Conservation (phyloP, 2,888 invertebrate species). For the Erebia aethiops region DNA sequence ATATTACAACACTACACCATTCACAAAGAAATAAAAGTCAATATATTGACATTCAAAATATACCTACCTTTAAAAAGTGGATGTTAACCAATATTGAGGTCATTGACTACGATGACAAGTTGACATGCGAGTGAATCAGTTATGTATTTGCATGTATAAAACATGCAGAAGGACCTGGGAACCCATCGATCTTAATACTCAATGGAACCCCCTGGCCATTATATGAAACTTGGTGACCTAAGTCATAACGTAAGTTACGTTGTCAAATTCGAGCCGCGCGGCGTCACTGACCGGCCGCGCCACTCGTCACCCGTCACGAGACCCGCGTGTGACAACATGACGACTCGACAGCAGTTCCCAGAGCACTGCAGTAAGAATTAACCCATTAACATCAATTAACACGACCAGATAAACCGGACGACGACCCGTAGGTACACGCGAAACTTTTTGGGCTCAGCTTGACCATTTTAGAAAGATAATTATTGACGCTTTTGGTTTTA, state of each 20-base stretch:
- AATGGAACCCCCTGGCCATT: no score
- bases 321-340: not conserved
- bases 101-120: no score
- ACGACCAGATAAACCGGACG: conserved; percentile 6
- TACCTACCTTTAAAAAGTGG: not conserved
- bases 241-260: not conserved
- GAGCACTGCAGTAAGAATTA: conserved; percentile 55
- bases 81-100: not conserved
- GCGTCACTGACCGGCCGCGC: not conserved
- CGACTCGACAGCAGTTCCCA: conserved; percentile 9
- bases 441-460: not conserved
- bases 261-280: not conserved
- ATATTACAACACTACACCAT: not conserved
- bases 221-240: no score
- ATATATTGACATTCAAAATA: no score
- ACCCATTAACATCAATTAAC: conserved; percentile 72
- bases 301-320: not conserved
- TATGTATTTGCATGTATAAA: no score
- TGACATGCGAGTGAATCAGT: no score
- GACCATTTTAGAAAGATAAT: not conserved
- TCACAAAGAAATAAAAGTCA: conserved; percentile 1
- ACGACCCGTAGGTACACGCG: conserved; percentile 27
- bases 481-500: no score
- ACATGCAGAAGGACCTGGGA: no score
- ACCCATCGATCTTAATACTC: no score